Base-by-base conservation (phyloP, 2,113 vertebrate genomes). In the Caloenas nicobarica region DNA sequence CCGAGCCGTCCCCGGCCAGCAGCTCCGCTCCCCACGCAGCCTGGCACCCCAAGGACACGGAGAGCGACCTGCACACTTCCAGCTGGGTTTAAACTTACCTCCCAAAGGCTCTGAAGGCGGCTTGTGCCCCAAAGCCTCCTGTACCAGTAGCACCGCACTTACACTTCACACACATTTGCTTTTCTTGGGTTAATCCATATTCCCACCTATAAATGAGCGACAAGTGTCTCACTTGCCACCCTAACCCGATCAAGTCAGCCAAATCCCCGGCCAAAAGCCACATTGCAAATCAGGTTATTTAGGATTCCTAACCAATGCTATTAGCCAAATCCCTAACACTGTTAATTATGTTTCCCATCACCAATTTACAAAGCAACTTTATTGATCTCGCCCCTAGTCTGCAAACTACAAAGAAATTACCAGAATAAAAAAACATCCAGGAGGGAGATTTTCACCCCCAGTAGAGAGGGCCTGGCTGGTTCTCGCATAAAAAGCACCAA, bases 311-410 rank as follows among this genome's bases (percentile, higher is more conserved):
- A 70, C 95, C 68, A 58, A 50, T 53, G 19, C 93, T 70, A 89
- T 96, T 95, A 96, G 81, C 83, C 96, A 56, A 94, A 93, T 64
- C 89, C 88, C 91, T 73, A 95, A 88, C 81, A 61, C 93, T 7
- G 10, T 97, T 97, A 96, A 96, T 97, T 95, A 96, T 78, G 94
- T 91, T 95, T 96, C 93, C 94, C 38, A 56, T 65, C 84, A 70
- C 79, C 91, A 72, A 94, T 91, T 95, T 70, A 90, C 94, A 96
- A 95, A 94, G 94, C 33, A 2, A 57, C 70, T 68, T 38, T 68
- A 96, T 97, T 73, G 92, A 98, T 97, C 81, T 21, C 68, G 50
- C 5, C 69, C 79, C 81, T 21, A 16, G 16, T 44, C 85, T 82
- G 89, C 70, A 96, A 91, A 80, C 94, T 91, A 93, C 9, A 1